Evolutionary conservation across 2,797 vertebrate species (phyloP).

Genomic region (Lepus oiostolus): DNA sequence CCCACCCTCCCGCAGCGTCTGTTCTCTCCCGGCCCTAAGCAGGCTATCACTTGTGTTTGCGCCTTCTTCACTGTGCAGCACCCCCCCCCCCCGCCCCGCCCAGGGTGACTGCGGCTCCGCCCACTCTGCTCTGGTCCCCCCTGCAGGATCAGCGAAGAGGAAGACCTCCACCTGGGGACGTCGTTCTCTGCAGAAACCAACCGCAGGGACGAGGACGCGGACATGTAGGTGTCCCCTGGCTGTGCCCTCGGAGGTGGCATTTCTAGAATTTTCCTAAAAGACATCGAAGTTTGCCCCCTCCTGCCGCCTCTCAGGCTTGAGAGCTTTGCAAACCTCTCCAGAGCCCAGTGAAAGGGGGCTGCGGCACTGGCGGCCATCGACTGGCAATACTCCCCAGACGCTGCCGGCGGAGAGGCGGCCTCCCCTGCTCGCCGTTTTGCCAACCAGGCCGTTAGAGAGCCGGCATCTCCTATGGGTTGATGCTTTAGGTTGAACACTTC

Average conservation of each 20-base stretch:
- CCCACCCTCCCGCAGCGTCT: rapidly evolving
- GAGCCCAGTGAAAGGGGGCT: background rate
- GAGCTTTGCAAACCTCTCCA: background rate
- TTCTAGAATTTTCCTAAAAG: background rate
- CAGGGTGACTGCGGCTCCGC: background rate
- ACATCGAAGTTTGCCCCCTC: background rate
- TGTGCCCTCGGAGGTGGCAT: background rate
- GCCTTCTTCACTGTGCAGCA: too few species aligned
- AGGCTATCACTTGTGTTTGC: background rate
- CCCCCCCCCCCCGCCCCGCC: too few species aligned
- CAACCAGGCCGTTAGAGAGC: background rate
- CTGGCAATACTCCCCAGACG: background rate
- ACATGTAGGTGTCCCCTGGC: constrained; percentile 92
- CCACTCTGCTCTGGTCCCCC: background rate
- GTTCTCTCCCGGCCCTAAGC: background rate
- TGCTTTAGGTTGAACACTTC: background rate
- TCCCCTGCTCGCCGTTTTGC: background rate
- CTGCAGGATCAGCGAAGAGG: constrained; percentile 95
- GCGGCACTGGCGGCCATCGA: too few species aligned
- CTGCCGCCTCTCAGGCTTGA: background rate
- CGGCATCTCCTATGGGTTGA: background rate
- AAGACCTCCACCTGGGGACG: constrained; percentile 96
- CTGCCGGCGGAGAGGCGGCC: background rate
- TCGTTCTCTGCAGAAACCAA: constrained; percentile 99
- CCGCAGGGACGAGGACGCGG: constrained; percentile 97